Conservation (phyloP, 2,113 vertebrate genomes). For the Gymnogyps californianus region DNA sequence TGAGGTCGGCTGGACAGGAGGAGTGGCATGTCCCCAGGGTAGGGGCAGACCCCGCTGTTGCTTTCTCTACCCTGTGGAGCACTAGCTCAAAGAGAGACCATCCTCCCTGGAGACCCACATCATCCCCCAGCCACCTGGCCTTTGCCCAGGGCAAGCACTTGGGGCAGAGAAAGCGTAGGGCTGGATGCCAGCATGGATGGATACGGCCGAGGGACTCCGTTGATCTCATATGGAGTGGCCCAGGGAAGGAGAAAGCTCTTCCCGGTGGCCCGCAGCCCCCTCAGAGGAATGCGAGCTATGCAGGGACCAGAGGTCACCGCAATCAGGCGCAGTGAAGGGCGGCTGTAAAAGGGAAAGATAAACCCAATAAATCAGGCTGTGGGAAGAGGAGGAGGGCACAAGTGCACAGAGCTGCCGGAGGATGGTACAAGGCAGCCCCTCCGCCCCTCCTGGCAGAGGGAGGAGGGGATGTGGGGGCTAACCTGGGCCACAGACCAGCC, state of each 20-base stretch:
- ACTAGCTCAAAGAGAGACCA: not conserved
- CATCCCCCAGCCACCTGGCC: too few relatives aligned
- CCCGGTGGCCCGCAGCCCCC: not conserved
- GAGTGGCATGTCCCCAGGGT: not conserved
- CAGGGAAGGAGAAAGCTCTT: not conserved
- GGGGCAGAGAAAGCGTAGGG: not conserved
- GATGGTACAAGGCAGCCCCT: not conserved
- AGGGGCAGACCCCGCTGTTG: rapidly evolving
- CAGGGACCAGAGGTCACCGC: constrained; percentile 8
- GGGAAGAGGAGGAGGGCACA: not conserved
- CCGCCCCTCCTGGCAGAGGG: not conserved
- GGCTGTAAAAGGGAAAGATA: constrained; percentile 35
- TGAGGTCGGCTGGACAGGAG: not conserved
- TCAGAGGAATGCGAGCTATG: constrained; percentile 51
- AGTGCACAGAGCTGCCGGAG: not conserved
- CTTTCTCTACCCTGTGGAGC: not conserved
- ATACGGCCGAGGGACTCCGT: rapidly evolving
- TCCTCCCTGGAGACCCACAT: not conserved
- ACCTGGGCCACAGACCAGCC: not conserved
- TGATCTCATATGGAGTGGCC: not conserved
- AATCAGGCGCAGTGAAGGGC: not conserved
- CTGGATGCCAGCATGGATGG: not conserved
- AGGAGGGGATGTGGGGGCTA: not conserved
- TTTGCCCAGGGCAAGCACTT: not conserved
- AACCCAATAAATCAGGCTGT: not conserved